These are phyloP conservation scores for Cacoxenus indagator DNA, from an alignment of 2,888 invertebrate genomes.

Conservation along the genomic window DNA sequence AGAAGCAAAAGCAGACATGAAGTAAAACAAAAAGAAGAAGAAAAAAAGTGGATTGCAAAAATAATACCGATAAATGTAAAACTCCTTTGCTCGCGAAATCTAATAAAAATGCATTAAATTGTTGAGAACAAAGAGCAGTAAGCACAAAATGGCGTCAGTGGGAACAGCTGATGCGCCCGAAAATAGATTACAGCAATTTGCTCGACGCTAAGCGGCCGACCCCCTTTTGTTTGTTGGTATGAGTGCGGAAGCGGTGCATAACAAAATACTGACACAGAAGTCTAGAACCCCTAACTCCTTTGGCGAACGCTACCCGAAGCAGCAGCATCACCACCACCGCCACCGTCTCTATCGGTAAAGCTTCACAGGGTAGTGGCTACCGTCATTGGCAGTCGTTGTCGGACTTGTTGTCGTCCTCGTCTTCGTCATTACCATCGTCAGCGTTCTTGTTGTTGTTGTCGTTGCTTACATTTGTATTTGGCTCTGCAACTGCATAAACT, in stretches of 20 bases:
- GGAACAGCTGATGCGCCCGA: slow-evolving; percentile 58
- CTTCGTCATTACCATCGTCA: neutral
- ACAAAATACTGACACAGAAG: slow-evolving; percentile 11
- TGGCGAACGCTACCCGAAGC: neutral
- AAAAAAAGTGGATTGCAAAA: neutral
- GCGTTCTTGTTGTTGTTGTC: neutral
- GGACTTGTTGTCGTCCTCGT: neutral
- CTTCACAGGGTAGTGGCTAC: neutral
- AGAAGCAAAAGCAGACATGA: too few relatives aligned
- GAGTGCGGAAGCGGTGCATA: neutral
- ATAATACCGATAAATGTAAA: slow-evolving; percentile 4
- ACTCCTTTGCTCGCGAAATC: slow-evolving; percentile 12
- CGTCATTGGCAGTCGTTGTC: neutral
- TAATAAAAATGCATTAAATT: slow-evolving; percentile 2
- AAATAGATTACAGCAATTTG: slow-evolving; percentile 61
- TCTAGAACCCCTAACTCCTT: slow-evolving; percentile 2
- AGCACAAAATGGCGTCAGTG: slow-evolving; percentile 23
- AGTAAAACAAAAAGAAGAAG: neutral
- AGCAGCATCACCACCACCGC: neutral
- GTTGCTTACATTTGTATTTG: neutral
- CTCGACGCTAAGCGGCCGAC: neutral
- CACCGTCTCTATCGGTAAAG: too few relatives aligned
- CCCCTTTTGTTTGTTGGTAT: neutral
- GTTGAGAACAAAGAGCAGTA: neutral
- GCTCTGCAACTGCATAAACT: neutral